These are phyloP conservation scores for Pachliopta kotzebuea DNA, from an alignment of 2,888 invertebrate species.

Conservation along the genomic window DNA sequence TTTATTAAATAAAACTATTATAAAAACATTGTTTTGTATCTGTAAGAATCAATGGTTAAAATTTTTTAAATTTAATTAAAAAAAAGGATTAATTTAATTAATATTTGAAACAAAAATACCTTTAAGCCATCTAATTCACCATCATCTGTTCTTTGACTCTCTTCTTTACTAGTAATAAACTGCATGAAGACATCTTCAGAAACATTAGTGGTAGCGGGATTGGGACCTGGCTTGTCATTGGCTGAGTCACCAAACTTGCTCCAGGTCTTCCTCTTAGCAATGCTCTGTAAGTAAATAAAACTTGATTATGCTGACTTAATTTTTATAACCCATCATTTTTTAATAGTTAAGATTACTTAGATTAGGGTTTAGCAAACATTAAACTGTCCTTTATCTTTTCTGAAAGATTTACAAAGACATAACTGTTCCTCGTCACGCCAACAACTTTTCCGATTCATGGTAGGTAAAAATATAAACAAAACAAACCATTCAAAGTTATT, in stretches of 20 bases:
- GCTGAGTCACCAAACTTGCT: constrained; percentile 96
- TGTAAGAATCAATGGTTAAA: too few relatives aligned
- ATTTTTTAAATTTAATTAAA: too few relatives aligned
- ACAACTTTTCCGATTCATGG: too few relatives aligned
- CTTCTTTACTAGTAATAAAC: constrained; percentile 93
- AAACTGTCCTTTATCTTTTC: too few relatives aligned
- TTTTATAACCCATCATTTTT: not conserved
- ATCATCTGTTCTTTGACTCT: constrained; percentile 92
- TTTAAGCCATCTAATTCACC: constrained; percentile 92
- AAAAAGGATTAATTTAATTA: too few relatives aligned
- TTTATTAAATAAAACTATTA: too few relatives aligned
- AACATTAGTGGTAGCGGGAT: constrained; percentile 97
- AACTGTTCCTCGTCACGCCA: too few relatives aligned
- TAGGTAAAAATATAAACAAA: too few relatives aligned
- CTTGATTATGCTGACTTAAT: not conserved
- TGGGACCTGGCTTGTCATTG: constrained; percentile 97
- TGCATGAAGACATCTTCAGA: constrained; percentile 98
- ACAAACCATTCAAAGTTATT: too few relatives aligned
- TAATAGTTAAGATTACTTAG: not conserved
- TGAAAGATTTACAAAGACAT: too few relatives aligned
- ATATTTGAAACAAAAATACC: constrained; percentile 52
- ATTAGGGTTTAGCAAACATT: too few relatives aligned
- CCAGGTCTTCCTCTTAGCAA: constrained; percentile 96
- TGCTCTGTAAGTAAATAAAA: constrained; percentile 73
- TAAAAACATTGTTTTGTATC: too few relatives aligned